Conservation (phyloP, 2,113 vertebrate species). For the Odocoileus hemionus region DNA sequence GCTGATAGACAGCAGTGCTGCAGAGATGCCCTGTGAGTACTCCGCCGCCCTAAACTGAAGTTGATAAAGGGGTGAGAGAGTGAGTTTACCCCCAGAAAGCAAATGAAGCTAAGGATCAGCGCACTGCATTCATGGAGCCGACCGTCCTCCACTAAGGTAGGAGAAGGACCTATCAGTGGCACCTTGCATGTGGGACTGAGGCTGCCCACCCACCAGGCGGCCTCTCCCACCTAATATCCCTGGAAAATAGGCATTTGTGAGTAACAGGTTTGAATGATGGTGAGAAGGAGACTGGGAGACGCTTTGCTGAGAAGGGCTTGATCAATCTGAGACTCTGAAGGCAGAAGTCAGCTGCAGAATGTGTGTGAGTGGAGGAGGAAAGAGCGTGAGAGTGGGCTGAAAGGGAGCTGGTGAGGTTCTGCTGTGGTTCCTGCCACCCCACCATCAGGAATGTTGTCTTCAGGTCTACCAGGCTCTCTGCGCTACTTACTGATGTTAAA, state of each 20-base stretch:
- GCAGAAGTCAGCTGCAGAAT: not conserved
- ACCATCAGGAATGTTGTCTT: not conserved
- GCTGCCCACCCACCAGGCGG: not conserved
- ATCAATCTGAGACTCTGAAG: not conserved
- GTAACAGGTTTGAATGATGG: not conserved
- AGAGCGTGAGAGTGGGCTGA: not conserved
- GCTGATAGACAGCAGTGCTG: constrained; percentile 12
- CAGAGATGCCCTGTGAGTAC: not conserved
- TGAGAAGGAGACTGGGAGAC: not conserved
- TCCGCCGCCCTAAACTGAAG: not conserved
- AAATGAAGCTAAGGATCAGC: not conserved
- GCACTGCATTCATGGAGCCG: not conserved
- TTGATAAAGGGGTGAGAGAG: not conserved
- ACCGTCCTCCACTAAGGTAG: not conserved
- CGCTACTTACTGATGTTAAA: not conserved
- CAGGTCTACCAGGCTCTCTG: not conserved
- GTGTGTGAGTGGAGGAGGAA: not conserved
- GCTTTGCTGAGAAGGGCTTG: not conserved
- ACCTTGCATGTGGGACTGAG: not conserved
- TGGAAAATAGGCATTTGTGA: not conserved
- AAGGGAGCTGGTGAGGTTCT: not conserved
- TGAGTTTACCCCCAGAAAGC: not conserved
- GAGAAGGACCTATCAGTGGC: not conserved
- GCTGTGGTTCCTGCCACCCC: not conserved
- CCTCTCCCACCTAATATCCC: not conserved